Evolutionary conservation across 2,797 vertebrate species (phyloP), one percentile per base, ranked within the genome.

Genomic region (Halcyon badia): DNA sequence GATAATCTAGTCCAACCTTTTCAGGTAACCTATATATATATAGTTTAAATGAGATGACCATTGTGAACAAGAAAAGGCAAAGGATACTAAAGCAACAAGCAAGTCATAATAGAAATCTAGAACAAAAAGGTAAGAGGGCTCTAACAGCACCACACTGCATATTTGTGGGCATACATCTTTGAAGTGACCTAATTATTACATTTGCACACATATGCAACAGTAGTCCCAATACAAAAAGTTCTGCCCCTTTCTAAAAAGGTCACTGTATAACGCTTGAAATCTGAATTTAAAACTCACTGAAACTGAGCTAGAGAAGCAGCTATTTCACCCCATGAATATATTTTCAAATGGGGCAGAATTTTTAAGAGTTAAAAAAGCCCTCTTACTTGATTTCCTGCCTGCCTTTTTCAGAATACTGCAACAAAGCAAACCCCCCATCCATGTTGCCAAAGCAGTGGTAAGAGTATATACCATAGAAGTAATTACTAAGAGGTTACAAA

Each of bases 391-490:
- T 75, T 75, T 81, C 77, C 44, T 49, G 9, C 8, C 58, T 52
- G 25, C 19, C 10, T 69, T 58, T 64, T 21, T 21, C 58, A 82
- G 44, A 77, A 20, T 46, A n/a, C 5, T 20, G 37, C 68, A 84
- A 69, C 18, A 76, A 64, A 79, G 26, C 3, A 37, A 84, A 33
- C 3, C 11, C 5, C 19, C 9, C 5, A 5, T 6, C 65, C 3
- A 3, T 2, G 19, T 3, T 56, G 30, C 42, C 62, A 58, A n/a
- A 88, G 31, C 19, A 66, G 37, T 1, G 0, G 14, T 46, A 78
- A 15, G 3, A 71, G 3, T 6, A 33, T 1, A 4, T 6, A 26
- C 12, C 16, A 8, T 0, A 44, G 2, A 11, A 42, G 24, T 35
- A 54, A 39, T n/a, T 46, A 61, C 17, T 3, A 18, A 37, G 60